phyloP scores from a whole-genome alignment of 2,113 vertebrate species.

The Canis aureus region DNA sequence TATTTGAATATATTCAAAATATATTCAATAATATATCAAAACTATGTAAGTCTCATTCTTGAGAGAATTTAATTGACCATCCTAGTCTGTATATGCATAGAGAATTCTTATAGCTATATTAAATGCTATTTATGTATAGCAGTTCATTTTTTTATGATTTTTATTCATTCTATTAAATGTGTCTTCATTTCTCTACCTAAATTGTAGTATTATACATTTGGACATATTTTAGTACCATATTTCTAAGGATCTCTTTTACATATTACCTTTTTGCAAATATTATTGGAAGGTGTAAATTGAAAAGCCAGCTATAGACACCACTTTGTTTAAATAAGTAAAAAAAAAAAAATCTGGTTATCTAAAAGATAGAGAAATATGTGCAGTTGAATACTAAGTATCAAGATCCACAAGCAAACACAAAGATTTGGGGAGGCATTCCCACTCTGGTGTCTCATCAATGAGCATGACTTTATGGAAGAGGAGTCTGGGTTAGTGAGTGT shows the following conservation, averaged over 20 bases:
- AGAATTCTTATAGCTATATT: background rate
- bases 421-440: background rate
- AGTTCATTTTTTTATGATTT: background rate
- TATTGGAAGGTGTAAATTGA: background rate
- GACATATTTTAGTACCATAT: background rate
- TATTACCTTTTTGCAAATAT: background rate
- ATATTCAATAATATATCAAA: background rate
- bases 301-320: background rate
- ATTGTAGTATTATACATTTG: background rate
- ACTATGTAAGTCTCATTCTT: background rate
- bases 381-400: background rate
- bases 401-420: background rate
- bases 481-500: background rate
- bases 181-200: background rate
- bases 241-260: background rate
- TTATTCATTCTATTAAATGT: background rate
- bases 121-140: background rate
- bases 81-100: background rate
- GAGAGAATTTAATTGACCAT: background rate
- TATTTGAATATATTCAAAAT: too few relatives aligned
- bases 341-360: background rate
- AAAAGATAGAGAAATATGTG: background rate
- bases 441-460: accelerated
- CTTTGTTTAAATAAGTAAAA: background rate
- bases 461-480: background rate